A percentile compares a stretch with the other conserved stretches of the same genome.
Conservation (phyloP, 1,140 invertebrate species). For the Scaptodrosophila lebanonensis region DNA sequence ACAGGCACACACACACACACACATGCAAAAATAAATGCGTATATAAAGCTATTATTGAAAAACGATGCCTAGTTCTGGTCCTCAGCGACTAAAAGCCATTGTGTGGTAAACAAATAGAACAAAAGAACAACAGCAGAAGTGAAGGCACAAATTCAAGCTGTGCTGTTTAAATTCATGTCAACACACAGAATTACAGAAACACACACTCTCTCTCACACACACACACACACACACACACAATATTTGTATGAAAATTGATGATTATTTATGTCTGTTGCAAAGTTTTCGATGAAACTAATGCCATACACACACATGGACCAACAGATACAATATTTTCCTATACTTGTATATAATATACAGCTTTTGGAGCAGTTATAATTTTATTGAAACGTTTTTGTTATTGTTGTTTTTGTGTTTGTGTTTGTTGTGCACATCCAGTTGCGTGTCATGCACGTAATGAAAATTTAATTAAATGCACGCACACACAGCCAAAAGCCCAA, state of each 20-base stretch:
- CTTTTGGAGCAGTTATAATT: too few species aligned
- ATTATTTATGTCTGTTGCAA: slow-evolving; percentile 31
- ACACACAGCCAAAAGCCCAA: slow-evolving; percentile 11
- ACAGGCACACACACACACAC: too few species aligned
- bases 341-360: too few species aligned
- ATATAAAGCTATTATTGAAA: slow-evolving; percentile 43
- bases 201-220: background rate
- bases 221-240: slow-evolving; percentile 15
- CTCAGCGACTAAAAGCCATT: background rate
- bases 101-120: slow-evolving; percentile 17
- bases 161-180: slow-evolving; percentile 46
- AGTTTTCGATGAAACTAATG: slow-evolving; percentile 8
- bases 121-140: slow-evolving; percentile 28
- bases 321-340: slow-evolving; percentile 22
- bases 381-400: background rate
- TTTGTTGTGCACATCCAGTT: background rate
- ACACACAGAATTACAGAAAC: background rate
- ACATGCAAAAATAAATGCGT: too few species aligned
- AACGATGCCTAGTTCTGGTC: too few species aligned
- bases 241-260: slow-evolving; percentile 25
- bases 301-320: slow-evolving; percentile 5
- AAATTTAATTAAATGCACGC: slow-evolving; percentile 41
- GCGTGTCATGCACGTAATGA: slow-evolving; percentile 17
- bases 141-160: slow-evolving; percentile 32
- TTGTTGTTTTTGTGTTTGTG: background rate